Conservation (phyloP, 2,888 invertebrate species). For the Thalpophila matura region DNA sequence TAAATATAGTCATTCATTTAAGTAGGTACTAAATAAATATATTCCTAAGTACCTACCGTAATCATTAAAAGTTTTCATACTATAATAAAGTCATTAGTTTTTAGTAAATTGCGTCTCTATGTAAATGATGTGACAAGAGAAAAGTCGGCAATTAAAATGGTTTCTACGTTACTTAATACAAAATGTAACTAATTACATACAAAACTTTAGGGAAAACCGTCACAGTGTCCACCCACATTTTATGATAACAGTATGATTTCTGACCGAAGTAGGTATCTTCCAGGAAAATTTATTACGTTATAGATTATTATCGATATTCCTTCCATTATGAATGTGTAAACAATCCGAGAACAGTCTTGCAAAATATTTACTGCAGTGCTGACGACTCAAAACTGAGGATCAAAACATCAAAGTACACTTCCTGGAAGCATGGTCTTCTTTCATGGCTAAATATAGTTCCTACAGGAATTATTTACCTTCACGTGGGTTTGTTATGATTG, state of each 20-base stretch:
- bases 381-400: slow-evolving; percentile 54
- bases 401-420: slow-evolving; percentile 65
- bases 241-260: not conserved
- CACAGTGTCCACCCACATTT: too few species aligned
- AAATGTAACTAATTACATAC: too few species aligned
- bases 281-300: slow-evolving; percentile 20
- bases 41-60: too few species aligned
- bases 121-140: too few species aligned
- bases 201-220: too few species aligned
- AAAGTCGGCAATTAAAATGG: too few species aligned
- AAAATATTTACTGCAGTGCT: slow-evolving; percentile 61
- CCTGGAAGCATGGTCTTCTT: slow-evolving; percentile 61
- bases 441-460: slow-evolving; percentile 55
- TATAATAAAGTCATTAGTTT: too few species aligned
- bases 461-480: slow-evolving; percentile 33
- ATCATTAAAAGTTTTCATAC: too few species aligned
- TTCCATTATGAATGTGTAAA: slow-evolving; percentile 48
- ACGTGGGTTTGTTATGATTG: slow-evolving; percentile 29
- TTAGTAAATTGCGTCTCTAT: too few species aligned
- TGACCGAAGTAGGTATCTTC: slow-evolving; percentile 1
- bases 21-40: too few species aligned
- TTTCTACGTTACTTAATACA: too few species aligned
- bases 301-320: slow-evolving; percentile 39
- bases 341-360: slow-evolving; percentile 32
- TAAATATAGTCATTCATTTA: too few species aligned